These are phyloP conservation scores for Drosophila lacicola DNA, from an alignment of 2,888 invertebrate genomes.

Conservation along the genomic window DNA sequence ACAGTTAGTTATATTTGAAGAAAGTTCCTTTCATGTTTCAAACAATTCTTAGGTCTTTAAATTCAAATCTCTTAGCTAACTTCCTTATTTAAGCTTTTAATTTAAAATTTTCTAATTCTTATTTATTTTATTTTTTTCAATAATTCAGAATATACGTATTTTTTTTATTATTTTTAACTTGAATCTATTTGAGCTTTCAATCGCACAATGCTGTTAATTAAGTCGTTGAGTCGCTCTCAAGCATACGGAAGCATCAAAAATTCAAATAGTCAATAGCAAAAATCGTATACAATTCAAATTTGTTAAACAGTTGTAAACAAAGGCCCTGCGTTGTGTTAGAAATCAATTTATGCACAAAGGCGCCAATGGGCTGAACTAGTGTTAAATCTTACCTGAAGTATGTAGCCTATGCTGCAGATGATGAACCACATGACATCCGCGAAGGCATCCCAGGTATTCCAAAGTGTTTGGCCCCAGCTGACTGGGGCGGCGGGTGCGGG, in stretches of 20 bases:
- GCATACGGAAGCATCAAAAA: conserved; percentile 35
- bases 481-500: conserved; percentile 1
- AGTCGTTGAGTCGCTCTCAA: conserved; percentile 1
- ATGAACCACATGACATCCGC: conserved; percentile 82
- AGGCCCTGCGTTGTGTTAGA: neutral
- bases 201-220: conserved; percentile 34
- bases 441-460: conserved; percentile 78
- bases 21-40: too few relatives aligned
- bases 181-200: neutral
- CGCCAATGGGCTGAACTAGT: conserved; percentile 21
- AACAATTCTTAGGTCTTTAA: too few relatives aligned
- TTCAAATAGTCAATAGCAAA: conserved; percentile 12
- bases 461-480: conserved; percentile 52
- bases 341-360: neutral
- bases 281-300: conserved; percentile 18
- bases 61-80: neutral
- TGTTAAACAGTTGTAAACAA: conserved; percentile 37
- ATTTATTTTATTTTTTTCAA: neutral
- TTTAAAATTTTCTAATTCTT: neutral
- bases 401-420: conserved; percentile 83
- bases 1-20: too few relatives aligned
- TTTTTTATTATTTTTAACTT: neutral
- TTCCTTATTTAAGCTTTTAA: neutral
- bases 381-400: conserved; percentile 54
- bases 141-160: neutral